Evolutionary conservation across 2,113 vertebrate genomes (phyloP), one percentile per base, ranked within the genome.

Genomic region (Erpornis zantholeuca): DNA sequence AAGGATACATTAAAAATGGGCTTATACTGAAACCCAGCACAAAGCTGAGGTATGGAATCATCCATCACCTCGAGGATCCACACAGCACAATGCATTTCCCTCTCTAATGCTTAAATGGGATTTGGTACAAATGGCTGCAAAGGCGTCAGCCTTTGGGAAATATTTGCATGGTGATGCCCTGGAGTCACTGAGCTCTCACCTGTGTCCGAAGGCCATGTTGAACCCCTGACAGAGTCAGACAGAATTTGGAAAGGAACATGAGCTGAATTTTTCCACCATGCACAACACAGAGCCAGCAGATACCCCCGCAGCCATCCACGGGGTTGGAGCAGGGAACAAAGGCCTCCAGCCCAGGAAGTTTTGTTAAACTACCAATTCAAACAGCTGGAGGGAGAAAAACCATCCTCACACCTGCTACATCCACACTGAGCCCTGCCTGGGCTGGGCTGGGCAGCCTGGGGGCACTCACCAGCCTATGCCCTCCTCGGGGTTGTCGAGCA

Each of bases 401-500:
- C 40, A 2, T 10, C 38, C 17, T 9, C 28, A 3, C 12, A 6
- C 1, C 11, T 2, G 0, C 22, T 3, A 2, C 29, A 20, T 0
- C 12, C 52, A 2, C 11, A 0, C 14, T 2, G 45, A 8, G 36
- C 52, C 2, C 5, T 1, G 64, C 42, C 5, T 2, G 40, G n/a
- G 44, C 42, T 17, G 3, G 4, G 57, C 47, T 44, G 42, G 40
- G 40, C 12, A 3, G 42, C 42, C 2, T 0, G 17, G 56, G 8
- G 24, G 42, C 68, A 70, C 99, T 98, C 94, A 99, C 99, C 98
- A 98, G 76, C 97, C 97, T 10, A 96, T 98, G 71, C 96, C 95
- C 71, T 97, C 97, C 33, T 95, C 95, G 0, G 98, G 98, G 89
- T 98, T 97, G 18, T 99, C 99, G 6, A 99, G 97, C 83, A 98